Conservation (phyloP, 2,797 vertebrate genomes). For the Microchirus variegatus region DNA sequence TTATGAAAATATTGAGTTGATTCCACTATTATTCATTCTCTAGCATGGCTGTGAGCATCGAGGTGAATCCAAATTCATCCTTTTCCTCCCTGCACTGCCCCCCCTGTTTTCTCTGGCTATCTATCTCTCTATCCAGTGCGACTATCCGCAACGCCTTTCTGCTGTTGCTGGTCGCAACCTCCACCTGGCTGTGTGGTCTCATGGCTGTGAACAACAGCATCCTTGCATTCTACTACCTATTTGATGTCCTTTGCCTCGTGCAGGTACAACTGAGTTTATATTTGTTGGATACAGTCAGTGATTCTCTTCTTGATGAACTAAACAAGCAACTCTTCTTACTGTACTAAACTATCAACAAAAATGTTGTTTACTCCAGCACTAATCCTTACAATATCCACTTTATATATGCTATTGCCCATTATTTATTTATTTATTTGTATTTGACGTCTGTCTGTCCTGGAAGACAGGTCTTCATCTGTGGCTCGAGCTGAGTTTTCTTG, state of each 20-base stretch:
- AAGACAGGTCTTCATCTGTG: too few species aligned
- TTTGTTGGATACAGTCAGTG: not conserved
- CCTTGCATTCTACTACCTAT: constrained; percentile 98
- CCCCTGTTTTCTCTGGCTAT: constrained; percentile 34
- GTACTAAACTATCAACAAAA: too few species aligned
- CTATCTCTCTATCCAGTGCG: constrained; percentile 80
- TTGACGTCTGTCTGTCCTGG: too few species aligned
- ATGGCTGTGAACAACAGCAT: constrained; percentile 99
- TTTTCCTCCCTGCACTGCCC: not conserved
- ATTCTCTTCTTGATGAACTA: not conserved
- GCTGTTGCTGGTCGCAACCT: constrained; percentile 92
- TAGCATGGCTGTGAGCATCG: not conserved
- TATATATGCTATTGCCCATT: too few species aligned
- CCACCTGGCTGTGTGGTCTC: constrained; percentile 96
- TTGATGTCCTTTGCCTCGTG: constrained; percentile 91
- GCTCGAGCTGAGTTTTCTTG: too few species aligned
- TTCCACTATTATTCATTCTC: not conserved
- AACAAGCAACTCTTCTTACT: fast-evolving
- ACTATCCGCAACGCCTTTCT: constrained; percentile 94
- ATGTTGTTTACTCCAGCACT: too few species aligned
- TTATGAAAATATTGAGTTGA: not conserved
- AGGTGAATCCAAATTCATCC: constrained; percentile 6
- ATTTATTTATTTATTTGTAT: too few species aligned
- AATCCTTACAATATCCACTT: too few species aligned
- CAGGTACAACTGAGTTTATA: constrained; percentile 83